Base-by-base conservation (phyloP, 1,140 invertebrate genomes). In the Papilio machaon region DNA sequence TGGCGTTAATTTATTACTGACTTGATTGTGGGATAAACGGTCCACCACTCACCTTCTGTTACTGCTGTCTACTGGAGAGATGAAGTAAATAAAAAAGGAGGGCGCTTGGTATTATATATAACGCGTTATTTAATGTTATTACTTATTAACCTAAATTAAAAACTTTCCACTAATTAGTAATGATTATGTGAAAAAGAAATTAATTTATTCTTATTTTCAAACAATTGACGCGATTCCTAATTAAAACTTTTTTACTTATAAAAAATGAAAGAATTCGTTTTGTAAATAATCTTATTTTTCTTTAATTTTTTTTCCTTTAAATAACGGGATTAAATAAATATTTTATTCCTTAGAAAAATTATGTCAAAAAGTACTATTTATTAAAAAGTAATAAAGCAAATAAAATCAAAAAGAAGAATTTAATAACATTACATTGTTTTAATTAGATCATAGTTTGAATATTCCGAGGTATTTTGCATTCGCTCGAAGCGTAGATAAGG, bases 1-100 rank as follows among this genome's bases (percentile, higher is more conserved):
- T 92, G 91, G 90, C 88, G 86, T 90, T 93, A 93, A 93, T 94
- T 93, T 93, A 92, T 94, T 92, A 93, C 88, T 73, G 84, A 82
- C 87, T 88, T 91, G 91, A 93, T 93, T 93, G 91, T 90, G 88
- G 91, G 87, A 90, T 92, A 91, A 90, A 89, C 88, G 85, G 83
- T 85, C 85, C 85, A 87, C 85, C 84, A 86, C 77, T 79, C 77
- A 79, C 77, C 54, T 49, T 19, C 73, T 78, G 30, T 7, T 10
- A 19, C 54, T 19, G 54, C 54, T 19, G 54, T 7, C 54, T 58
- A n/a, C 38, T 60, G 43, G 38, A 38, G 70, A n/a, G n/a, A 52
- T 30, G 8, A 75, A 19, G 54, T 35, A 78, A 78, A 78, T 78
- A 78, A 78, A 19, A 60, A 54, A 43, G 58, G 38, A 60, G n/a